Conservation (phyloP, 2,113 vertebrate species). For the Rhea pennata region DNA sequence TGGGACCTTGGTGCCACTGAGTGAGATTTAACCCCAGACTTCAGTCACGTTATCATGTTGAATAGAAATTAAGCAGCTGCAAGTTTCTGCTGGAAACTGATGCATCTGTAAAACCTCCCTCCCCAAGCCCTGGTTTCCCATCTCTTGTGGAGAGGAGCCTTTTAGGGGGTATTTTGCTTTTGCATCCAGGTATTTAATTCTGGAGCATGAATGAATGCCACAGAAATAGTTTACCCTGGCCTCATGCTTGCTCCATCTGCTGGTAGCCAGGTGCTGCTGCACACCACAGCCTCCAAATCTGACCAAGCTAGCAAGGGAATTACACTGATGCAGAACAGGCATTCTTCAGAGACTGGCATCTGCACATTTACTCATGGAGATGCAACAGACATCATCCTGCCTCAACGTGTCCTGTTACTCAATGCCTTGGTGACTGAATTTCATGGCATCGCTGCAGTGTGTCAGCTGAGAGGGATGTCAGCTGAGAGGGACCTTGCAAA, state of each 20-base stretch:
- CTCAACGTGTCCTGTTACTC: not conserved
- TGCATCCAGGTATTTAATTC: not conserved
- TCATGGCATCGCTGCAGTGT: not conserved
- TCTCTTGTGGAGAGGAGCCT: not conserved
- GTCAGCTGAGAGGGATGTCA: not conserved
- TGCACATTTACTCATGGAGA: not conserved
- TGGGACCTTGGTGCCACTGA: constrained; percentile 1
- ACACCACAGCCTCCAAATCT: not conserved
- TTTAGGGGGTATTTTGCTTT: not conserved
- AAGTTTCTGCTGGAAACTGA: not conserved
- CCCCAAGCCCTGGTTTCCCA: not conserved
- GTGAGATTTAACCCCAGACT: constrained; percentile 14
- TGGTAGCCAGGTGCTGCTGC: not conserved
- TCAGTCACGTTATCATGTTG: constrained; percentile 17
- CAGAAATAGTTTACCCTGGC: not conserved
- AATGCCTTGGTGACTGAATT: not conserved
- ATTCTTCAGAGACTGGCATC: not conserved
- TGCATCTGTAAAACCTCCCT: not conserved
- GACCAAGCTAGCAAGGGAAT: not conserved
- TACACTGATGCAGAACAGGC: not conserved
- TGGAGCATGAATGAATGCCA: not conserved
- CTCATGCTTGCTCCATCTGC: constrained; percentile 15
- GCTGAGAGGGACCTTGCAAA: not conserved
- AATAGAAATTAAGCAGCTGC: constrained; percentile 16
- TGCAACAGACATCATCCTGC: not conserved